Evolutionary conservation across 1,140 invertebrate species (phyloP).

Genomic region (Atta texana): DNA sequence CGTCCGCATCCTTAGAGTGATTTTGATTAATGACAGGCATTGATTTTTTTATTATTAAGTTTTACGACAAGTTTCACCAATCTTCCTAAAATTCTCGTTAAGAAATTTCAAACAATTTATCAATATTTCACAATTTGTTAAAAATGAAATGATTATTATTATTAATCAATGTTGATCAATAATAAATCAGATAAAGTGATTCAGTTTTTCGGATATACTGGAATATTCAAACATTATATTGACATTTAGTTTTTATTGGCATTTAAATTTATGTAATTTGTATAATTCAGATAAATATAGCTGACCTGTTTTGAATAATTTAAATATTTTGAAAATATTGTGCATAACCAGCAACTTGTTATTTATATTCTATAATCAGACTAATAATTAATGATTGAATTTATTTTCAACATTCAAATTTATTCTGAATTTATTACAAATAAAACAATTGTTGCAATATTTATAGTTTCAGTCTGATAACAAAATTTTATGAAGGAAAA

Average conservation of each 20-base stretch:
- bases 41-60: slow-evolving; percentile 34
- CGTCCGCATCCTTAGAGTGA: not conserved
- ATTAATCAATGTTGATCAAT: not conserved
- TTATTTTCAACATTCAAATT: not conserved
- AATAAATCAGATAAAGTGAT: not conserved
- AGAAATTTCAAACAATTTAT: not conserved
- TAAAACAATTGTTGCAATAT: not conserved
- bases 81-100: slow-evolving; percentile 20
- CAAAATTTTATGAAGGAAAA: not conserved
- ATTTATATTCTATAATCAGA: not conserved
- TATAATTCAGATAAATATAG: not conserved
- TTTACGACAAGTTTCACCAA: slow-evolving; percentile 21
- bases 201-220: not conserved
- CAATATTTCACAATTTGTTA: slow-evolving; percentile 43
- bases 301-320: not conserved
- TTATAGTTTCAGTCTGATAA: not conserved
- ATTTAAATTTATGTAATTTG: not conserved
- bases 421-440: slow-evolving; percentile 1
- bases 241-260: not conserved
- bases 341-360: not conserved
- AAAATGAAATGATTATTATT: not conserved
- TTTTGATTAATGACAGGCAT: slow-evolving; percentile 37
- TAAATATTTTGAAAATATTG: not conserved
- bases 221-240: not conserved
- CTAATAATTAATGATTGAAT: not conserved